A percentile compares a stretch with the other conserved stretches of the same genome.
Conservation (phyloP, 2,113 vertebrate species). For the Cynocephalus volans region DNA sequence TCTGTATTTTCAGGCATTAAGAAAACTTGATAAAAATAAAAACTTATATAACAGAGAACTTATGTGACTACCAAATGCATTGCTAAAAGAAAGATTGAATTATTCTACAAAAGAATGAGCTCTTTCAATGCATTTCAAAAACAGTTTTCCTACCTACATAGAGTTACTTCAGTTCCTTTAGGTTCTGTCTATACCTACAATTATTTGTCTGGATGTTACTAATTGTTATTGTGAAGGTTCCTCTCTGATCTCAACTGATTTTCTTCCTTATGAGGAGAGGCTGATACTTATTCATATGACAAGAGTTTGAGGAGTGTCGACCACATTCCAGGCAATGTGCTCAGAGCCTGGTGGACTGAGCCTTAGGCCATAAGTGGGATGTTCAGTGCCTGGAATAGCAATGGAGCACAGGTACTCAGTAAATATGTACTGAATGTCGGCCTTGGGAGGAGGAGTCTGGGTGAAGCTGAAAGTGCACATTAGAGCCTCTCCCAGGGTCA, state of each 20-base stretch:
- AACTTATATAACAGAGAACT: neutral
- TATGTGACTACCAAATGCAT: neutral
- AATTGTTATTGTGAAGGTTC: neutral
- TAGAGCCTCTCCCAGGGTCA: neutral
- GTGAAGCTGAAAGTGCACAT: rapidly evolving
- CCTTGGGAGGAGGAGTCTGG: neutral
- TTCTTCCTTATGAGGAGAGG: neutral
- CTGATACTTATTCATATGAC: neutral
- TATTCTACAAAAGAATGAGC: neutral
- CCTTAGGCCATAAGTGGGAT: rapidly evolving
- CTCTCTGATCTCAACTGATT: neutral
- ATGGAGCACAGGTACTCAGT: rapidly evolving
- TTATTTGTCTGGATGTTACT: neutral
- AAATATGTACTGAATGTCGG: rapidly evolving
- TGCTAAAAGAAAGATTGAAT: neutral
- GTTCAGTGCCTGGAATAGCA: rapidly evolving
- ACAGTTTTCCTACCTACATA: neutral
- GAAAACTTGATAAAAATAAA: conserved; percentile 31
- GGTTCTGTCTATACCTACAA: neutral
- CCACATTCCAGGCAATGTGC: neutral
- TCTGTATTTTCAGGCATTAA: neutral
- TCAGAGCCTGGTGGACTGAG: no score
- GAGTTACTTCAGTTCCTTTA: neutral
- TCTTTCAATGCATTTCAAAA: neutral
- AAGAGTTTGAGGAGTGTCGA: neutral